These are phyloP conservation scores for Cochlearius cochlearius DNA, from an alignment of 2,113 vertebrate species.

Conservation along the genomic window DNA sequence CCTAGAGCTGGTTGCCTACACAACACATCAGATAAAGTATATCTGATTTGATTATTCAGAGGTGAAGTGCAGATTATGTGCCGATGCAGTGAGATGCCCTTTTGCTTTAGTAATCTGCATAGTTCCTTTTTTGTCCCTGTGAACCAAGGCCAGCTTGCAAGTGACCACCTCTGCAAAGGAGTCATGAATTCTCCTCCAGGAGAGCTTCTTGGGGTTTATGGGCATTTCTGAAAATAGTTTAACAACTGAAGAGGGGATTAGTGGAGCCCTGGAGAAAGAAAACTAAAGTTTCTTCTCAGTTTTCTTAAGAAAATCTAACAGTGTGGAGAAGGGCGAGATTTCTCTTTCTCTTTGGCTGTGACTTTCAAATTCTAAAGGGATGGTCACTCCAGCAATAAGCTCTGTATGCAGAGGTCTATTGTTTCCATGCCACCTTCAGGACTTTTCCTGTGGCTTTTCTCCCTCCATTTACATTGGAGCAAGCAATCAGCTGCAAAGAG, in stretches of 20 bases:
- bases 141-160: not conserved
- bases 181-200: not conserved
- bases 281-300: not conserved
- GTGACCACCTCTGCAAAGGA: not conserved
- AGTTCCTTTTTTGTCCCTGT: not conserved
- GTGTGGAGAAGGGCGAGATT: not conserved
- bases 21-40: not conserved
- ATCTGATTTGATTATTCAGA: not conserved
- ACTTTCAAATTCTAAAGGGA: not conserved
- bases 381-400: not conserved
- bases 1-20: not conserved
- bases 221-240: not conserved
- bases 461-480: not conserved
- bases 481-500: not conserved
- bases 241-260: not conserved
- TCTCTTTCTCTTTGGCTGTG: not conserved
- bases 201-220: not conserved
- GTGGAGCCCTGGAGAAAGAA: not conserved
- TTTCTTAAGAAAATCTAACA: not conserved
- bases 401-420: not conserved
- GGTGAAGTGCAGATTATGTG: not conserved
- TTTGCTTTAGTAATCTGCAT: not conserved
- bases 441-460: not conserved
- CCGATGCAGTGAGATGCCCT: not conserved
- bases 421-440: not conserved